Evolutionary conservation across 2,888 invertebrate species (phyloP), one percentile per base, ranked within the genome.

Genomic region (Ditula angustiorana): DNA sequence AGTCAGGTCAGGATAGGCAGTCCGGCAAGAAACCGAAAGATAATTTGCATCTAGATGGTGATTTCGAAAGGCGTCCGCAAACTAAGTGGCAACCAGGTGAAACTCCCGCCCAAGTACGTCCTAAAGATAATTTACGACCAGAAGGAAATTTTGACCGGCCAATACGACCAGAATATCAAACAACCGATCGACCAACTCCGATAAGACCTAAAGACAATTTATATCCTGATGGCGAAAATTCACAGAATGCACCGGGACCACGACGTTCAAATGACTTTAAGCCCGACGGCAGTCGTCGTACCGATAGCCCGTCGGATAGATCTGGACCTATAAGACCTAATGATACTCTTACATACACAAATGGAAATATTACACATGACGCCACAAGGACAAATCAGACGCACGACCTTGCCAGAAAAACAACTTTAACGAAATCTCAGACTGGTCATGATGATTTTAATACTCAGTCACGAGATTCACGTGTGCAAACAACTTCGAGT

Each of bases 141-240:
- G 95, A 95, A 79, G 94, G 95, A 3, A 92, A 94, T 23, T 94
- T 95, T 71, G 91, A 94, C 61, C 87, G 88, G 67, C 91, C 90
- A 1, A 90, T 93, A 0, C 79, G 75, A 69, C 61, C 74, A 21
- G 75, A 81, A 67, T 87, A 78, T 78, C 69, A 63, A 60, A 66
- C 77, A 44, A 76, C 71, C 3, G 90, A 91, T 67, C 85, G 73
- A 73, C 89, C 88, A 11, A 81, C 80, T 33, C 93, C 86, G 64
- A 80, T 87, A 2, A 85, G 79, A 63, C 93, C 90, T 1, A 87
- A 87, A 73, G 89, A 93, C 69, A 95, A 95, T 75, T 78, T 95
- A n/a, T 90, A 92, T 52, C 93, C 94, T 0, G 95, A 95, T 79
- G 94, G 94, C 5, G 92, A 91, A 19, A 94, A 91, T 35, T 80